A percentile compares a stretch with the other conserved stretches of the same genome.
These are phyloP conservation scores for Laupala kohalensis DNA, from an alignment of 1,140 invertebrate species.

Conservation along the genomic window DNA sequence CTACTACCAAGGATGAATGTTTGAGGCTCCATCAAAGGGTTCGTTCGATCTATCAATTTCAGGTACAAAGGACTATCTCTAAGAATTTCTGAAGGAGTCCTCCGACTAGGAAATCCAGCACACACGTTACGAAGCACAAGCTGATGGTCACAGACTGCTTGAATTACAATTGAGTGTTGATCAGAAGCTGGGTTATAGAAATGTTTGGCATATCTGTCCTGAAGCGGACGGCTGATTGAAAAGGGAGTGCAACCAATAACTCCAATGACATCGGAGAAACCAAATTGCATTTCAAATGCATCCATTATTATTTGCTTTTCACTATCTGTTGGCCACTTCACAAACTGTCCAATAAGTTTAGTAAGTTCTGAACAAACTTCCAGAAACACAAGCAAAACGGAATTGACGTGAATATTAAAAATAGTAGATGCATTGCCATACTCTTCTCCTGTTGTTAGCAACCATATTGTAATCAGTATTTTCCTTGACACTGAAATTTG, in stretches of 20 bases:
- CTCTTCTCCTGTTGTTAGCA: not conserved
- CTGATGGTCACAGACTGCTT: conserved; percentile 19
- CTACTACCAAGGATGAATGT: conserved; percentile 17
- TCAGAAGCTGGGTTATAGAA: conserved; percentile 14
- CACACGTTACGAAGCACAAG: conserved; percentile 16
- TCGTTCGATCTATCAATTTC: conserved; percentile 8
- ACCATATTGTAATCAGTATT: conserved; percentile 4
- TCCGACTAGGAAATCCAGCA: conserved; percentile 17
- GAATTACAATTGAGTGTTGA: conserved; percentile 16
- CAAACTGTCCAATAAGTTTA: conserved; percentile 7
- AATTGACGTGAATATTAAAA: not conserved
- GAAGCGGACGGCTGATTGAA: conserved; percentile 1
- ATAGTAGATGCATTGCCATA: not conserved
- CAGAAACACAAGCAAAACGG: conserved; percentile 1
- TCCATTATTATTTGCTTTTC: conserved; percentile 12
- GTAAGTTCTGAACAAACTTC: conserved; percentile 3
- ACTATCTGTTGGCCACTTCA: conserved; percentile 15
- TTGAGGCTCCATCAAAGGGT: conserved; percentile 13
- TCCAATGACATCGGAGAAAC: conserved; percentile 17
- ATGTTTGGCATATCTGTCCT: not conserved
- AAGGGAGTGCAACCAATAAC: conserved; percentile 17
- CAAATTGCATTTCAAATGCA: conserved; percentile 12
- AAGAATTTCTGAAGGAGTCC: conserved; percentile 13
- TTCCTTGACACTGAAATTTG: not conserved
- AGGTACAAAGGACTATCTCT: conserved; percentile 15